These are phyloP conservation scores for Mnemiopsis leidyi DNA, from an alignment of 37 sponge, comb jelly and placozoan species.

Conservation along the genomic window DNA sequence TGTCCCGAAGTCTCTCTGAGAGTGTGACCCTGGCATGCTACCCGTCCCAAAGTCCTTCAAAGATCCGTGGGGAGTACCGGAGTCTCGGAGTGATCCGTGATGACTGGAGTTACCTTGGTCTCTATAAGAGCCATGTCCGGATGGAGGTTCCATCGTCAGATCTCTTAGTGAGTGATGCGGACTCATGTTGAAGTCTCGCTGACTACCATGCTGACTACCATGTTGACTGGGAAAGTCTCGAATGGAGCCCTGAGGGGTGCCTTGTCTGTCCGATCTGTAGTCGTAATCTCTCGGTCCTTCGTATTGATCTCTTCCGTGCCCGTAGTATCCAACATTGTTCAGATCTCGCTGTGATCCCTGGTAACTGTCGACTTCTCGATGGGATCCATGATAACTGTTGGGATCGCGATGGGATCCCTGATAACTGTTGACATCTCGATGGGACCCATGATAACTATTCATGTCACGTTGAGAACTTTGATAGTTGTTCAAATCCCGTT, in stretches of 20 bases:
- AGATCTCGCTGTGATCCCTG: not conserved
- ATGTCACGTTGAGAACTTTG: constrained; percentile 23
- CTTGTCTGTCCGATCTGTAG: not conserved
- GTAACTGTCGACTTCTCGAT: not conserved
- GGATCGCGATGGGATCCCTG: too few relatives aligned
- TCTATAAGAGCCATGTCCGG: not conserved
- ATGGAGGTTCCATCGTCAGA: not conserved
- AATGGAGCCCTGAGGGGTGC: not conserved
- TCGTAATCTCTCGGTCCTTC: not conserved
- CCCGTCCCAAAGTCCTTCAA: not conserved
- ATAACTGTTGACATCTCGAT: not conserved
- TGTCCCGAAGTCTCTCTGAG: not conserved
- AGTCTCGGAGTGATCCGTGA: constrained; percentile 6
- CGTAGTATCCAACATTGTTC: not conserved
- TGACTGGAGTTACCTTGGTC: not conserved
- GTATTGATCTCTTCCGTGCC: not conserved
- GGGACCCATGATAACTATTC: not conserved
- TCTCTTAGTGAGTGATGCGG: not conserved
- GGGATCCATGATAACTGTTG: not conserved
- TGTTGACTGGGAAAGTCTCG: not conserved
- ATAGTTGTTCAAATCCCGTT: not conserved
- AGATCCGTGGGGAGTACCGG: not conserved
- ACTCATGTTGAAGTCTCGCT: not conserved
- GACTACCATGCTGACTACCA: not conserved
- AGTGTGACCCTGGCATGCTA: not conserved